Evolutionary conservation across 30 jellyfish, hydroid and myxozoan genomes (phyloP).

Genomic region (Chironex yamaguchii): DNA sequence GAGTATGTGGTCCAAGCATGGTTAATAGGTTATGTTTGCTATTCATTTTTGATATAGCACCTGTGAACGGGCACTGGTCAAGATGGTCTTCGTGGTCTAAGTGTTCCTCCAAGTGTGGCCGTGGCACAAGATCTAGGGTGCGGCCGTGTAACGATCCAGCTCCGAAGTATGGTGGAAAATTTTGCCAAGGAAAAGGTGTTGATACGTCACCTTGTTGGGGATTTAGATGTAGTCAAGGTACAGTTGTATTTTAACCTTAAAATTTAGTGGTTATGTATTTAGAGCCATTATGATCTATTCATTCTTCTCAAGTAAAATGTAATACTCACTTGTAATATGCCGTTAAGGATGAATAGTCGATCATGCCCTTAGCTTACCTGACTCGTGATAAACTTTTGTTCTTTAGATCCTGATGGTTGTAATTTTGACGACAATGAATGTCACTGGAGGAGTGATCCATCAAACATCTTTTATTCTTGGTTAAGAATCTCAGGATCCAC

Average conservation of each 20-base stretch:
- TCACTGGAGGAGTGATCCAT: constrained; percentile 39
- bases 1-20: too few relatives aligned
- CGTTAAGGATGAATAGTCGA: too few relatives aligned
- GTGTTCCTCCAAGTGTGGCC: constrained; percentile 73
- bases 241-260: too few relatives aligned
- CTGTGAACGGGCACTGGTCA: constrained; percentile 86
- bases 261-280: too few relatives aligned
- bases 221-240: constrained; percentile 58
- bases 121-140: constrained; percentile 44
- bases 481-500: constrained; percentile 64
- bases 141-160: constrained; percentile 74
- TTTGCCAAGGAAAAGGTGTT: constrained; percentile 34
- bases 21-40: too few relatives aligned
- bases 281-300: too few relatives aligned
- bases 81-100: constrained; percentile 81
- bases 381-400: not conserved
- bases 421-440: constrained; percentile 54
- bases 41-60: constrained; percentile 47
- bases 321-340: too few relatives aligned
- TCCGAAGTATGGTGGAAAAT: constrained; percentile 69
- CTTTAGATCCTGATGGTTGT: constrained; percentile 70
- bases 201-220: constrained; percentile 33
- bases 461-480: constrained; percentile 37
- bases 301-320: too few relatives aligned
- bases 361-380: too few relatives aligned